Evolutionary conservation across 2,113 vertebrate species (phyloP).

Genomic region (Campylomormyrus numenius): DNA sequence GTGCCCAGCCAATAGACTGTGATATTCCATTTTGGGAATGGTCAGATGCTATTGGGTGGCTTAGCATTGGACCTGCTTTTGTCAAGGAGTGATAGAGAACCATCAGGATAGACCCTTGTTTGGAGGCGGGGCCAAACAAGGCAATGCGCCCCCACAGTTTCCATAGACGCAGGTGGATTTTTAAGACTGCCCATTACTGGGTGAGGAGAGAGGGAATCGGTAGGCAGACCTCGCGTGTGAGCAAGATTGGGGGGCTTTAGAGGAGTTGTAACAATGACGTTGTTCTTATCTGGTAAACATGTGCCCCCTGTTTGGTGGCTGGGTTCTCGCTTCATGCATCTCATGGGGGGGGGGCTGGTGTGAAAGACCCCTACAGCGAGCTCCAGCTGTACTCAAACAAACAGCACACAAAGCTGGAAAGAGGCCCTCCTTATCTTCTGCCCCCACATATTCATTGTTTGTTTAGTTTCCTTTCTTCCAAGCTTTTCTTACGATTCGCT

Average conservation of each 20-base stretch:
- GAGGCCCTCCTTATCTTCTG: slow-evolving; percentile 35
- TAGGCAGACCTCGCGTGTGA: neutral
- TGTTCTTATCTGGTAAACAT: slow-evolving; percentile 34
- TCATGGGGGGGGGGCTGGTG: slow-evolving; percentile 24
- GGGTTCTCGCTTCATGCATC: neutral
- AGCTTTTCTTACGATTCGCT: neutral
- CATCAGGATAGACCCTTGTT: neutral
- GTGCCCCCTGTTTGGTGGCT: neutral
- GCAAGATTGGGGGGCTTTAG: slow-evolving; percentile 17
- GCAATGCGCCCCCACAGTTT: neutral
- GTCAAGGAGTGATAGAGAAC: neutral
- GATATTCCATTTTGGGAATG: neutral
- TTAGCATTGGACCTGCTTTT: neutral
- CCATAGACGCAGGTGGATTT: neutral
- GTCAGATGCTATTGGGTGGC: neutral
- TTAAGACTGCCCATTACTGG: neutral
- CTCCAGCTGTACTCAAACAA: slow-evolving; percentile 53
- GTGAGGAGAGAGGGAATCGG: neutral
- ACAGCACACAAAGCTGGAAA: slow-evolving; percentile 33
- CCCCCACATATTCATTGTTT: slow-evolving; percentile 30
- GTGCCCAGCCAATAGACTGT: neutral
- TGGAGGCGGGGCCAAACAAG: neutral
- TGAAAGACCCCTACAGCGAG: slow-evolving; percentile 34
- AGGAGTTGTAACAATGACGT: slow-evolving; percentile 40
- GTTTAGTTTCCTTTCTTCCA: slow-evolving; percentile 40